Percentiles rank a stretch among this genome's conserved stretches.
phyloP scores from a whole-genome alignment of 2,113 vertebrate species.

The Ranitomeya imitator region DNA sequence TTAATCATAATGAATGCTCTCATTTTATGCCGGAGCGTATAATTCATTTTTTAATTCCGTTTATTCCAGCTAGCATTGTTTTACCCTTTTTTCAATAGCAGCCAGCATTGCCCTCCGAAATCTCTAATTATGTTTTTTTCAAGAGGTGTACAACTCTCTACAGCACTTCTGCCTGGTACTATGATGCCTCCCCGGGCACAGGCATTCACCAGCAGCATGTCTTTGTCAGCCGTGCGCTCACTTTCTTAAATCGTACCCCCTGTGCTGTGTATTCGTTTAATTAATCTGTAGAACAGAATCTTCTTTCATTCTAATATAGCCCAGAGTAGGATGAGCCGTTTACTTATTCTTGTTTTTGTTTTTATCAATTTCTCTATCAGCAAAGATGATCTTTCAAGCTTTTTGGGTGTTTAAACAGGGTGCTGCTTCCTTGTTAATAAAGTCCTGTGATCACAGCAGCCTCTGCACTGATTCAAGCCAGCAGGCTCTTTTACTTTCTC shows the following conservation, averaged over 20 bases:
- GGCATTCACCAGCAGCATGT: not conserved
- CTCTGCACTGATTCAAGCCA: no score
- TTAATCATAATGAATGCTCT: conserved; percentile 25
- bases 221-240: not conserved
- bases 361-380: no score
- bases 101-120: not conserved
- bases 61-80: conserved; percentile 25
- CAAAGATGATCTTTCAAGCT: no score
- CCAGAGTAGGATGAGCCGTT: no score
- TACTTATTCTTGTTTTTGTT: no score
- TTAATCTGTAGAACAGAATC: no score
- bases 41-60: conserved; percentile 32
- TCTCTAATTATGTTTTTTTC: conserved; percentile 31
- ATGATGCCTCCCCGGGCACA: not conserved
- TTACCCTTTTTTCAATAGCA: not conserved
- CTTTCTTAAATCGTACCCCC: not conserved
- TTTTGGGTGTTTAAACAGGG: no score
- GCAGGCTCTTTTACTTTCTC: no score
- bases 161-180: not conserved
- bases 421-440: no score
- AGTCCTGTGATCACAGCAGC: no score
- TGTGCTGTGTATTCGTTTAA: no score
- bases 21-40: conserved; percentile 6
- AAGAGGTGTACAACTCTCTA: not conserved
- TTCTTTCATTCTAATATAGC: no score